Base-by-base conservation (phyloP, 92 coral and sea anemone species). In the Epizoanthus rinbou region DNA sequence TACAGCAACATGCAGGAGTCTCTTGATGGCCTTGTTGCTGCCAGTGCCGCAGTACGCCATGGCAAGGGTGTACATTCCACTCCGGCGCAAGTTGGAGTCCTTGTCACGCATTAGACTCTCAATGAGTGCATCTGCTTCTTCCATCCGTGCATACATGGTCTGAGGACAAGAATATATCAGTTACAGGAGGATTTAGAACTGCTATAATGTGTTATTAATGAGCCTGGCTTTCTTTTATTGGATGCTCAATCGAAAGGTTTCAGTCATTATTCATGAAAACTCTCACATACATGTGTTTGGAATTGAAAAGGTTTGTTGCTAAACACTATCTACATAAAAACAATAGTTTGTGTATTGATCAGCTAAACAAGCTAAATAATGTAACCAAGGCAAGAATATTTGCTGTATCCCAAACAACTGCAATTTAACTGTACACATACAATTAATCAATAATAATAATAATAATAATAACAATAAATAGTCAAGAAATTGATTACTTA, bases 1-100 rank as follows among this genome's bases (percentile, higher is more conserved):
- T 81, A 95, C 98, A 72, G 98, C 98, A 15, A 95, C 98, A 87
- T 95, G 98, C 8, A 95, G 92, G 6, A 95, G 91, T 73, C 92
- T 92, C 85, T 93, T 95, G 64, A 95, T 93, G 60, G 98, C 98
- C 75, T 90, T 95, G 83, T 95, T 95, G 89, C 94, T 95, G 10
- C 98, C 98, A 59, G 98, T 95, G 11, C 98, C 98, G 84, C 98
- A 95, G 88, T 93, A 95, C 1, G 98, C 98, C 98, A 95, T 95
- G 43, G 98, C 98, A 3, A 95, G 90, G 0, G 98, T 95, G 73
- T 95, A 95, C 98, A 95, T 95, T 75, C 98, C 98, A 74, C 98
- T 93, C 47, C 92, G 95, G 17, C 98, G 94, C 18, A 95, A 85
- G 85, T 95, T 95, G 57, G 93, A 91, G 64, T 95, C 98, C 79